phyloP scores from a whole-genome alignment of 2,888 invertebrate species.

The Eilema depressum region DNA sequence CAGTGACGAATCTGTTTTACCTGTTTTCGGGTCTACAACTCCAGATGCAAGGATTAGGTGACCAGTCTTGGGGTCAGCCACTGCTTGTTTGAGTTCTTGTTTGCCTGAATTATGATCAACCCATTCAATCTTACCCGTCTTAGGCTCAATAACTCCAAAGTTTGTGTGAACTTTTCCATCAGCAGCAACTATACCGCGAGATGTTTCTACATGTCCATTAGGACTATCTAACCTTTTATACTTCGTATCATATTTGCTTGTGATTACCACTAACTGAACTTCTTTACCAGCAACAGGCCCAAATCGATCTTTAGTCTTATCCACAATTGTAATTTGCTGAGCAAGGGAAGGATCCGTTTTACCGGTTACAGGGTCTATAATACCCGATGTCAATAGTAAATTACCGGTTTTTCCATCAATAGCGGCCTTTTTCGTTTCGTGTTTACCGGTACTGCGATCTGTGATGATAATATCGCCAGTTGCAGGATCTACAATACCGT shows the following conservation, averaged over 20 bases:
- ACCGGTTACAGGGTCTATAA: constrained; percentile 86
- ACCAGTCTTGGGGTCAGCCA: constrained; percentile 86
- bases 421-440: constrained; percentile 88
- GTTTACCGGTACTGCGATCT: constrained; percentile 88
- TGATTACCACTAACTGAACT: constrained; percentile 83
- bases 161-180: constrained; percentile 84
- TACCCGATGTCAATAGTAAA: constrained; percentile 85
- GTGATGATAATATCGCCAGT: constrained; percentile 87
- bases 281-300: constrained; percentile 78
- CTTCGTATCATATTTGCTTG: constrained; percentile 87
- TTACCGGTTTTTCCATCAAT: constrained; percentile 89
- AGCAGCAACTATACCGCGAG: constrained; percentile 74
- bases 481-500: constrained; percentile 86
- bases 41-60: constrained; percentile 85
- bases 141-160: constrained; percentile 84
- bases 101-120: constrained; percentile 86
- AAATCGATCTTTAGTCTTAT: constrained; percentile 78
- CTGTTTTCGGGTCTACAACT: constrained; percentile 86
- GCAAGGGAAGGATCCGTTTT: constrained; percentile 86
- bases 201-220: constrained; percentile 82
- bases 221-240: constrained; percentile 85
- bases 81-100: constrained; percentile 87
- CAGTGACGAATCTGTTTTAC: constrained; percentile 83
- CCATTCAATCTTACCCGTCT: constrained; percentile 86
- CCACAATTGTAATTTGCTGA: constrained; percentile 81